Percentiles rank a stretch among this genome's conserved stretches.
These are phyloP conservation scores for Eupelmus urozonus DNA, from an alignment of 2,888 invertebrate genomes.

Conservation along the genomic window DNA sequence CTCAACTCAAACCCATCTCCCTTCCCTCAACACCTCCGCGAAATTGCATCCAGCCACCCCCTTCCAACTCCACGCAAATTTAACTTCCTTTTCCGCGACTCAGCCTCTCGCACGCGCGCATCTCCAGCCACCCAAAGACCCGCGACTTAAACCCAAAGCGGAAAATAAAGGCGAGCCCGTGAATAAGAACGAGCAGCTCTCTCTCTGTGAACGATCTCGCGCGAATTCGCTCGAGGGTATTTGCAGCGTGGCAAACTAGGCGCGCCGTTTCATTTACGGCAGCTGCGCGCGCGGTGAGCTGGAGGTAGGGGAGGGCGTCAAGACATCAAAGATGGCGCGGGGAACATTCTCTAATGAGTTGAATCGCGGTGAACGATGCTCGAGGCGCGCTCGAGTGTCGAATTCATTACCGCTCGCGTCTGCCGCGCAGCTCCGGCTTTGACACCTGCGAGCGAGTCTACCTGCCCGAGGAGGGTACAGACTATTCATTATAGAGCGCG, in stretches of 20 bases:
- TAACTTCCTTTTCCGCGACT: constrained; percentile 53
- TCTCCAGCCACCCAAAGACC: too few species aligned
- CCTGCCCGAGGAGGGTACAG: too few species aligned
- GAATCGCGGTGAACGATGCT: constrained; percentile 68
- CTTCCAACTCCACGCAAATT: constrained; percentile 56
- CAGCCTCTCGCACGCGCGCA: constrained; percentile 40
- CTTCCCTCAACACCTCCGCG: background rate
- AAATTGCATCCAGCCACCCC: constrained; percentile 26
- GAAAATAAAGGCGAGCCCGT: too few species aligned
- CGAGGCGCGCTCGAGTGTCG: constrained; percentile 65
- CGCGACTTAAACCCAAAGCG: too few species aligned
- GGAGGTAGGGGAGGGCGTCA: constrained; percentile 39
- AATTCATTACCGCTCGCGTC: constrained; percentile 71
- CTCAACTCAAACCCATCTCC: background rate
- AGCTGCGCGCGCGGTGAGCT: constrained; percentile 1
- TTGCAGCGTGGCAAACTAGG: background rate
- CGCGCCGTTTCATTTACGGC: constrained; percentile 38
- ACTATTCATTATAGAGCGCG: too few species aligned
- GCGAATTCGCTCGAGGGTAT: background rate
- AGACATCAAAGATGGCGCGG: constrained; percentile 73
- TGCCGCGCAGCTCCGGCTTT: constrained; percentile 30
- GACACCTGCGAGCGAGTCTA: too few species aligned
- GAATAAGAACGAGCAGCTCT: too few species aligned
- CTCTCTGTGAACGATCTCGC: background rate
- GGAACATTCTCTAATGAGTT: constrained; percentile 75